Base-by-base conservation (phyloP, 2,888 invertebrate genomes). In the Criorhina ranunculi region DNA sequence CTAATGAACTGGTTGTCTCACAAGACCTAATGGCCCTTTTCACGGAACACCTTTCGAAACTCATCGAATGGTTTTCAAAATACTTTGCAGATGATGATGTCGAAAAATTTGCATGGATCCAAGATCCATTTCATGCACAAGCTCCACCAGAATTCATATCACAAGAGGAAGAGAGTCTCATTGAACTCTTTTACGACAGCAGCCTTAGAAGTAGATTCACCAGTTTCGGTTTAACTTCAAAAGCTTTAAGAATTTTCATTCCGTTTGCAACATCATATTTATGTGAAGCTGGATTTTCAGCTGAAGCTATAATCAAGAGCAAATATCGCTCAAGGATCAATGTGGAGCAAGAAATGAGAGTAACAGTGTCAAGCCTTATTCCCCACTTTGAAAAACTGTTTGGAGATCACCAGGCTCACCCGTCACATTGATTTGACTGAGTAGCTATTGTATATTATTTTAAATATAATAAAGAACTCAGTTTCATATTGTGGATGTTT, bases 251-350 rank as follows among this genome's bases (percentile, higher is more conserved):
- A 42, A 42, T 42, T 42, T 42, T 42, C n/a, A 42, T 42, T 42
- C 40, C 67, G 44, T 66, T 66, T 51, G 33, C 51, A 49, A 51
- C 35, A n/a, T 66, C 51, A 15, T 40, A 67, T 51, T 53, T 69
- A 29, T 69, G 42, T 42, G 69, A 69, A 69, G 24, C 69, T 35
- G 69, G 53, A 35, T 67, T 67, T 53, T 67, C 51, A 35, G 66
- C 51, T 17, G 33, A 37, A 37, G 67, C 53, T 51, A 29, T 40
- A 53, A 67, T 67, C 12, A 53, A 53, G 37, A 35, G 6, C 24
- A 67, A 67, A 49, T 67, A 51, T 17, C 35, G 51, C 33, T 49
- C 40, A 35, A 35, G 51, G 51, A 51, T 67, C 24, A 46, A 46
- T 46, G 42, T 64, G 29, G 64, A 64, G 15, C n/a, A 46, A 64